Conservation (phyloP, 2,113 vertebrate species). For the Riparia riparia region DNA sequence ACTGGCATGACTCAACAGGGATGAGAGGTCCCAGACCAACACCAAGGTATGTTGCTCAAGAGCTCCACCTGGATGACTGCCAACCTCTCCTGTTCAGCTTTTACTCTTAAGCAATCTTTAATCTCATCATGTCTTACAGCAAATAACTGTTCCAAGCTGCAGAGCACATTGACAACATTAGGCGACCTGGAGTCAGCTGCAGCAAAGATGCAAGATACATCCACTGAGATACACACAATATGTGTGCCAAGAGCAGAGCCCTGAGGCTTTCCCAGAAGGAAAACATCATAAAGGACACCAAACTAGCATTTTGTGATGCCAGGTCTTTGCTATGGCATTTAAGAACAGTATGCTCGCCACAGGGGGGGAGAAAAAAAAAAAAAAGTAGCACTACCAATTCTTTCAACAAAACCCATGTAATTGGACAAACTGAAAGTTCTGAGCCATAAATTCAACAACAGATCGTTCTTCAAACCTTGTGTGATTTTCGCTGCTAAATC, state of each 20-base stretch:
- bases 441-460: background rate
- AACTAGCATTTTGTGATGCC: background rate
- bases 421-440: background rate
- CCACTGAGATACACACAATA: background rate
- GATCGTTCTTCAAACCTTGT: conserved; percentile 79
- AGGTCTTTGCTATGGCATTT: background rate
- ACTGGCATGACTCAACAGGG: background rate
- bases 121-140: background rate
- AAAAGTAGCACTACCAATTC: background rate
- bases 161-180: background rate
- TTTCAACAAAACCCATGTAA: background rate
- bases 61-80: background rate
- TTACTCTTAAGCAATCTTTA: background rate
- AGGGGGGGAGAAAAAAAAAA: background rate
- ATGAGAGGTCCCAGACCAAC: background rate
- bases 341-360: background rate
- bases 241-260: fast-evolving
- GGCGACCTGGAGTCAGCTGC: background rate
- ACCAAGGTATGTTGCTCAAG: background rate
- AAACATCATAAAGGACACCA: background rate
- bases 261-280: background rate
- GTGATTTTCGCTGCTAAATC: conserved; percentile 95
- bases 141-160: background rate
- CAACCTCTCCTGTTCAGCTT: background rate
- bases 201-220: background rate